A percentile compares a stretch with the other conserved stretches of the same genome.
These are phyloP conservation scores for Neria commutata DNA, from an alignment of 2,888 invertebrate species.

Conservation along the genomic window DNA sequence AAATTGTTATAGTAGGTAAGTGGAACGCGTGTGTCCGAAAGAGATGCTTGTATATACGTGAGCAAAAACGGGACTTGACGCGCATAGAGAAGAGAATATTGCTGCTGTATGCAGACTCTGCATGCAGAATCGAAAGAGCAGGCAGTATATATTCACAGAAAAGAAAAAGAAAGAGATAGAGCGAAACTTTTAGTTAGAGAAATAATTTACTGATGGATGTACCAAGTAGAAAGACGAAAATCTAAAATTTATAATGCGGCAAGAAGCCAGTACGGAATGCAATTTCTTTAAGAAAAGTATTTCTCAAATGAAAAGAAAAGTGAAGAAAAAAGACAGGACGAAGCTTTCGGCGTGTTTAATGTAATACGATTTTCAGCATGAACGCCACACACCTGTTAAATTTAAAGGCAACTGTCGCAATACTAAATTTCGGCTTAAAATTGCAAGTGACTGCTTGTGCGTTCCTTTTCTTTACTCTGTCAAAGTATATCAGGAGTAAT, in stretches of 20 bases:
- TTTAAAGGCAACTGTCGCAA: slow-evolving; percentile 29
- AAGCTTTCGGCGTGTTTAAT: not conserved
- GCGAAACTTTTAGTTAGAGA: not conserved
- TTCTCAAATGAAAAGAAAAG: not conserved
- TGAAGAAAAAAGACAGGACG: not conserved
- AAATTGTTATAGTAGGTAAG: not conserved
- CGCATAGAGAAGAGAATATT: not conserved
- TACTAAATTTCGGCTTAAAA: slow-evolving; percentile 47
- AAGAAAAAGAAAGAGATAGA: not conserved
- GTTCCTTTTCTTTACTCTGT: slow-evolving; percentile 50
- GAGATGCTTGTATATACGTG: too few relatives aligned
- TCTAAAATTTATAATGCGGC: not conserved
- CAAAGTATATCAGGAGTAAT: slow-evolving; percentile 60
- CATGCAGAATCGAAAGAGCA: too few relatives aligned
- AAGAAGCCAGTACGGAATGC: not conserved
- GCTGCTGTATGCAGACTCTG: too few relatives aligned
- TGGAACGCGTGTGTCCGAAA: too few relatives aligned
- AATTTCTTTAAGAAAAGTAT: not conserved
- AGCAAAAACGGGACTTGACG: not conserved
- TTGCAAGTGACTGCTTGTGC: slow-evolving; percentile 50
- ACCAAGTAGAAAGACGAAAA: not conserved
- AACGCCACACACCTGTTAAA: slow-evolving; percentile 12
- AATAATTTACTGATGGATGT: not conserved
- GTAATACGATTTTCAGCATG: not conserved
- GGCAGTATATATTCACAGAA: not conserved